These are phyloP conservation scores for Threskiornis aethiopicus DNA, from an alignment of 2,797 vertebrate species.

Conservation along the genomic window DNA sequence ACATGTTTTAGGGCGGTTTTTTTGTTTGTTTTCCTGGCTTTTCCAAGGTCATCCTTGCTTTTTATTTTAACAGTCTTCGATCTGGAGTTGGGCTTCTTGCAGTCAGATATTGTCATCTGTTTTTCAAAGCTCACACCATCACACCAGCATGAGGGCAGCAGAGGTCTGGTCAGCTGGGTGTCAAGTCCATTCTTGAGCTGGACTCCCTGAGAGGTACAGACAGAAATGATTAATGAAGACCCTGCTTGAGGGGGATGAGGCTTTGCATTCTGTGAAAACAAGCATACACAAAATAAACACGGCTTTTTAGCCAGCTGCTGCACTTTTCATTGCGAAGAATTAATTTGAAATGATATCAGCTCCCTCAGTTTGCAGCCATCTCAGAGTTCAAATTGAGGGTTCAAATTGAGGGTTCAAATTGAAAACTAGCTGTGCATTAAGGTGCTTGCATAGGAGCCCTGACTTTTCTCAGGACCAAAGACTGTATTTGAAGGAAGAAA, in stretches of 20 bases:
- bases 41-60: background rate
- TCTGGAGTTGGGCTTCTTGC: background rate
- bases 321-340: background rate
- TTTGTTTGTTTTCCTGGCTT: background rate
- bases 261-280: background rate
- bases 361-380: background rate
- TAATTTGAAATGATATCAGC: background rate
- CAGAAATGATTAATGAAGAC: background rate
- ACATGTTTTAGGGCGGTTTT: too few species aligned
- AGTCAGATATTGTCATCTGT: background rate
- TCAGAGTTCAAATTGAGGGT: too few species aligned
- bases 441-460: too few species aligned
- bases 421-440: too few species aligned
- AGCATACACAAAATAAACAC: background rate
- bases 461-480: too few species aligned
- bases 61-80: background rate
- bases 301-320: background rate
- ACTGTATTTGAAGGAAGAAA: too few species aligned
- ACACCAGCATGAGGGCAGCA: background rate
- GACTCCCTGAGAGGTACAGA: background rate
- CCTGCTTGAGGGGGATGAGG: background rate
- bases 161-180: background rate
- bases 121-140: background rate
- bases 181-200: too few species aligned
- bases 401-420: too few species aligned